Evolutionary conservation across 2,113 vertebrate genomes (phyloP).

Genomic region (Elaphurus davidianus): DNA sequence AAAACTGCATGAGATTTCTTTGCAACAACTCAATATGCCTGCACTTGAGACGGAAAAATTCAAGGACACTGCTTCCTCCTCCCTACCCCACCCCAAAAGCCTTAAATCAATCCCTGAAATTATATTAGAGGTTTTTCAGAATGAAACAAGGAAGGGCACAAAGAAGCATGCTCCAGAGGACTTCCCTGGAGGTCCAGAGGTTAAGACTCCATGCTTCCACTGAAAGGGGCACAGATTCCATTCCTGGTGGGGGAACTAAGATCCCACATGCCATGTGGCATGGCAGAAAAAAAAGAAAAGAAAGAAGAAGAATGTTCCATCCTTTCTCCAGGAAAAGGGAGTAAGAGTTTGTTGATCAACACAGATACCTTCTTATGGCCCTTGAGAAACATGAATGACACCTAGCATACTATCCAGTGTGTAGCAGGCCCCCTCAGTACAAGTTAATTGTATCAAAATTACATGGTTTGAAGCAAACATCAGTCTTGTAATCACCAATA

Average conservation of each 20-base stretch:
- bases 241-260: neutral
- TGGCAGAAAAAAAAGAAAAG: neutral
- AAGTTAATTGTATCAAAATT: neutral
- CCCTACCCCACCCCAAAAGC: fast-evolving
- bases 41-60: neutral
- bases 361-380: neutral
- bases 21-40: neutral
- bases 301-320: neutral
- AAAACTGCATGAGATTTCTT: neutral
- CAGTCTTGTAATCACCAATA: neutral
- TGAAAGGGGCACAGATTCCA: neutral
- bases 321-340: neutral
- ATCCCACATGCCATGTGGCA: neutral
- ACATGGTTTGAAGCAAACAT: neutral
- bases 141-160: neutral
- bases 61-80: neutral
- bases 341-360: neutral
- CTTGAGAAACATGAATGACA: neutral
- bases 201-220: neutral
- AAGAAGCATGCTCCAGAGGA: neutral
- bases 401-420: neutral
- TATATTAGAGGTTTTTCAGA: neutral
- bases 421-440: neutral
- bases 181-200: neutral
- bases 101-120: neutral